A percentile compares a stretch with the other conserved stretches of the same genome.
phyloP scores from a whole-genome alignment of 2,113 vertebrate species.

The Chaetodon auriga region DNA sequence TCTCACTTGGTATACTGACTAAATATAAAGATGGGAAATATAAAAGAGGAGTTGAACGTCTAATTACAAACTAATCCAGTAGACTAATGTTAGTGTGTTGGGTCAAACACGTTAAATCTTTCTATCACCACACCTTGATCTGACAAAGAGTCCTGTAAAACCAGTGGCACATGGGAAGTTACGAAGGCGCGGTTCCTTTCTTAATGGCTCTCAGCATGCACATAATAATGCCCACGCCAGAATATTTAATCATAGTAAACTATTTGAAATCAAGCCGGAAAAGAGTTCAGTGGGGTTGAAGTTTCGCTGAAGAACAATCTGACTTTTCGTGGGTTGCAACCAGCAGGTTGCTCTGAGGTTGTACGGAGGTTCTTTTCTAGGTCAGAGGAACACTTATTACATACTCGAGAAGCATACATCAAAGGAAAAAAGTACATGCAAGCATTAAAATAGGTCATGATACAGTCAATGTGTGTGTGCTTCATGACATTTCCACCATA shows the following conservation, averaged over 20 bases:
- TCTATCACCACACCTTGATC: neutral
- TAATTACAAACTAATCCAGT: neutral
- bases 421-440: constrained; percentile 26
- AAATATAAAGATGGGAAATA: neutral
- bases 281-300: neutral
- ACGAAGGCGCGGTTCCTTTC: neutral
- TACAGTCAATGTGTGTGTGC: constrained; percentile 5
- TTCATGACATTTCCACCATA: constrained; percentile 57
- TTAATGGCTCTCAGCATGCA: neutral
- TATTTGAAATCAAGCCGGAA: neutral
- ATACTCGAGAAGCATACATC: constrained; percentile 32
- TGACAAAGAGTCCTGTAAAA: neutral
- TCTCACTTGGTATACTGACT: neutral
- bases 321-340: constrained; percentile 10
- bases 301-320: neutral
- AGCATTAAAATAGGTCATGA: constrained; percentile 74
- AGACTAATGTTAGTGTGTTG: neutral
- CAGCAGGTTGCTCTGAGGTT: constrained; percentile 54
- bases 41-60: neutral
- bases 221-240: neutral
- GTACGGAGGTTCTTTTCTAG: constrained; percentile 71
- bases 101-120: neutral
- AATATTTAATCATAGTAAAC: neutral
- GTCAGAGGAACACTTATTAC: constrained; percentile 70
- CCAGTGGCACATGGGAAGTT: constrained; percentile 8